Percentiles rank a stretch among this genome's conserved stretches.
These are phyloP conservation scores for Ormyrus thymus DNA, from an alignment of 2,888 invertebrate genomes.

Conservation along the genomic window DNA sequence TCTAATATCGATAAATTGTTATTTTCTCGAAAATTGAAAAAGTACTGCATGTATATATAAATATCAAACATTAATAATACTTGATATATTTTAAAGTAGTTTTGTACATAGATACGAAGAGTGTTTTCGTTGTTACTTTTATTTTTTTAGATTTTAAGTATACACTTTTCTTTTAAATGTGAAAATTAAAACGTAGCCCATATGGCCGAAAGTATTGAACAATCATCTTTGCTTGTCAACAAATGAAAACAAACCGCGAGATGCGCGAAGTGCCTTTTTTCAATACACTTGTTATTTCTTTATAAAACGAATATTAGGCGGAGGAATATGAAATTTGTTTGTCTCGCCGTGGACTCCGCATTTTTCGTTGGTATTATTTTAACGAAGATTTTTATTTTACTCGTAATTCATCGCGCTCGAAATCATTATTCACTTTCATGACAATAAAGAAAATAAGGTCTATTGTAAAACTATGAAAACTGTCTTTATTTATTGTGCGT, in stretches of 20 bases:
- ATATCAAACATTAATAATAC: no score
- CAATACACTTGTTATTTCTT: conserved; percentile 49
- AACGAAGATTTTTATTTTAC: conserved; percentile 23
- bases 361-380: conserved; percentile 29
- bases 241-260: conserved; percentile 53
- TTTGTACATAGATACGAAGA: conserved; percentile 37
- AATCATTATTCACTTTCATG: conserved; percentile 50
- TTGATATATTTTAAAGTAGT: conserved; percentile 21
- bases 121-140: conserved; percentile 39
- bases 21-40: conserved; percentile 7
- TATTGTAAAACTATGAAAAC: conserved; percentile 46
- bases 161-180: background rate
- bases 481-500: conserved; percentile 39
- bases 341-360: conserved; percentile 31
- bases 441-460: conserved; percentile 46
- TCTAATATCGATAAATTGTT: conserved; percentile 30
- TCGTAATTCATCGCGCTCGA: conserved; percentile 36
- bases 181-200: conserved; percentile 27
- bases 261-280: conserved; percentile 61
- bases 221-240: conserved; percentile 50
- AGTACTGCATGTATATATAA: background rate
- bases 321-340: conserved; percentile 20
- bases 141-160: background rate
- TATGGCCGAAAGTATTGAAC: conserved; percentile 49
- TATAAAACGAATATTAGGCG: conserved; percentile 40